Percentiles rank a stretch among this genome's conserved stretches.
These are phyloP conservation scores for Heliconius erato DNA, from an alignment of 2,888 invertebrate genomes.

Conservation along the genomic window DNA sequence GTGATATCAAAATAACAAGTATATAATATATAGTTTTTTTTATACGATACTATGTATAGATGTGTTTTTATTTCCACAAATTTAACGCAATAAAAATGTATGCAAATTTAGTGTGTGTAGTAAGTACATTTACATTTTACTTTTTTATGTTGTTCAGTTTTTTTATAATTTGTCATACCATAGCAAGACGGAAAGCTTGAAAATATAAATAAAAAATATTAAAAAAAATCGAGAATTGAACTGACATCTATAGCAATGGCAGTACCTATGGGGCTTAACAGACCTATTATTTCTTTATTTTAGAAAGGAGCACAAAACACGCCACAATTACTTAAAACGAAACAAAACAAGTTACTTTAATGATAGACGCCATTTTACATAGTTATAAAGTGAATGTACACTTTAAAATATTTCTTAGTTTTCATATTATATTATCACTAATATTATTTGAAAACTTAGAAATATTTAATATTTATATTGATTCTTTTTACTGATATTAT, in stretches of 20 bases:
- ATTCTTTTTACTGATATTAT: background rate
- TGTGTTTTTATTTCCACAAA: background rate
- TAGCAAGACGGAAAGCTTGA: background rate
- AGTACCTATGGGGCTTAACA: background rate
- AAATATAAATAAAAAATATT: background rate
- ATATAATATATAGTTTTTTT: too few relatives aligned
- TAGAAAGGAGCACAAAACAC: slow-evolving; percentile 7
- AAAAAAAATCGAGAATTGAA: background rate
- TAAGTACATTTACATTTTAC: too few relatives aligned
- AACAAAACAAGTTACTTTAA: slow-evolving; percentile 24
- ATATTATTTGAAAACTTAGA: background rate
- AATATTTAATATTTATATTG: background rate
- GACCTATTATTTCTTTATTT: slow-evolving; percentile 2
- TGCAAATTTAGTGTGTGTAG: too few relatives aligned
- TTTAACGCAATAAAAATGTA: background rate
- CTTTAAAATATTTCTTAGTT: too few relatives aligned
- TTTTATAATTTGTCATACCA: background rate
- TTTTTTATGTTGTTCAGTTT: too few relatives aligned
- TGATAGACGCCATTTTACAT: slow-evolving; percentile 6
- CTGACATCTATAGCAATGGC: background rate
- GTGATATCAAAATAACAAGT: too few relatives aligned
- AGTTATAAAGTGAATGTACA: background rate
- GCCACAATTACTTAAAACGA: slow-evolving; percentile 10
- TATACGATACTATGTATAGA: too few relatives aligned
- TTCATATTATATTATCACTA: too few relatives aligned